Conservation (phyloP, 2,113 vertebrate species). For the Raja brachyura region DNA sequence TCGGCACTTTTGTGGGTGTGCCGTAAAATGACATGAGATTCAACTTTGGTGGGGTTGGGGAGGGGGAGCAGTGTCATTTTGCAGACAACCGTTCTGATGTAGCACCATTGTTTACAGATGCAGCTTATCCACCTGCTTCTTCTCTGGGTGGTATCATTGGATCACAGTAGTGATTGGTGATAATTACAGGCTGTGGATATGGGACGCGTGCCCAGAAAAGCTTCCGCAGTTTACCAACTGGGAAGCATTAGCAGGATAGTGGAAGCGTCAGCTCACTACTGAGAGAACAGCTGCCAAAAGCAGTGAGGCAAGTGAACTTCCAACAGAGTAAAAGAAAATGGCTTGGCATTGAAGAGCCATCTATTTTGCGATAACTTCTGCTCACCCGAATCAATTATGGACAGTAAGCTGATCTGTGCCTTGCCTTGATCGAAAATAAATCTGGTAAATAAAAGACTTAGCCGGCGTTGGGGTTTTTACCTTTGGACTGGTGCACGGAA, state of each 20-base stretch:
- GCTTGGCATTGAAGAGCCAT: not conserved
- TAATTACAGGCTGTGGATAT: slow-evolving; percentile 37
- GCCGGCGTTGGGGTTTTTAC: not conserved
- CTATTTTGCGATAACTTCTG: slow-evolving; percentile 26
- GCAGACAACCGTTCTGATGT: slow-evolving; percentile 17
- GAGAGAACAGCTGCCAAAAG: slow-evolving; percentile 37
- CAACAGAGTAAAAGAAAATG: not conserved
- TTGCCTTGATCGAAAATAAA: not conserved
- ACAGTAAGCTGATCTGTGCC: not conserved
- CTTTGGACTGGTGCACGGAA: not conserved
- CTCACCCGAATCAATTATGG: not conserved
- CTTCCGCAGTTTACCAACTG: slow-evolving; percentile 36
- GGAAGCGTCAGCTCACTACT: slow-evolving; percentile 36
- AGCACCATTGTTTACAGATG: slow-evolving; percentile 34
- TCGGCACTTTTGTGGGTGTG: slow-evolving; percentile 18
- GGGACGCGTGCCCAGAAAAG: slow-evolving; percentile 31
- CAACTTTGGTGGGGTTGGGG: slow-evolving; percentile 17
- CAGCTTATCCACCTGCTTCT: slow-evolving; percentile 35
- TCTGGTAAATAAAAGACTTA: not conserved
- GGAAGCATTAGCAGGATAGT: slow-evolving; percentile 37
- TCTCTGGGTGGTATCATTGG: slow-evolving; percentile 33
- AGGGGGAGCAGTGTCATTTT: slow-evolving; percentile 34
- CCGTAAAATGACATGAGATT: slow-evolving; percentile 24
- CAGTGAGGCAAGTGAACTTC: slow-evolving; percentile 28
- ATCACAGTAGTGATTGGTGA: slow-evolving; percentile 37